Conservation (phyloP, 2,797 vertebrate genomes). For the Anabacerthia variegaticeps region DNA sequence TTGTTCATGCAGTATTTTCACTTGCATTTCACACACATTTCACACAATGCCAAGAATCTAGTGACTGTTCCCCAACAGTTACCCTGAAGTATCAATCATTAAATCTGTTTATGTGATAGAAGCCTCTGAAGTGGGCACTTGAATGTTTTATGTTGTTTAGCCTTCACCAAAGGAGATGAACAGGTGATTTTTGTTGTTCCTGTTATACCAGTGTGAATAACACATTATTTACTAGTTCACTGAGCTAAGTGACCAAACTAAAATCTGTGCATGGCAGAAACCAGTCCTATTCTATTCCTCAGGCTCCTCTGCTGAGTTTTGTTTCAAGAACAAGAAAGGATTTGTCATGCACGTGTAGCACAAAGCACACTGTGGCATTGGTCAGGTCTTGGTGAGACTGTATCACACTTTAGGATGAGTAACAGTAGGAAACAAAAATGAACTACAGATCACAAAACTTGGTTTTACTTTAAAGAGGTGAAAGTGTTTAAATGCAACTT, state of each 20-base stretch:
- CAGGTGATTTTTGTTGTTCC: not conserved
- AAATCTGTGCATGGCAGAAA: not conserved
- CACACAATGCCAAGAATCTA: not conserved
- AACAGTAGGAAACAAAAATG: not conserved
- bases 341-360: not conserved
- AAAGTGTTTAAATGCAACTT: not conserved
- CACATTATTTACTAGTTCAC: not conserved
- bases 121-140: not conserved
- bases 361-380: accelerated
- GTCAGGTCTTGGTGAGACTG: not conserved
- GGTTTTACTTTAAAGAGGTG: not conserved
- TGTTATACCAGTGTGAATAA: not conserved
- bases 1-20: not conserved
- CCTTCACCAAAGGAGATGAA: not conserved
- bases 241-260: not conserved
- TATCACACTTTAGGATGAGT: not conserved
- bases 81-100: not conserved
- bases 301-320: not conserved
- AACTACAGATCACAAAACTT: not conserved
- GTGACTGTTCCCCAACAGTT: not conserved
- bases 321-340: not conserved
- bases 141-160: not conserved
- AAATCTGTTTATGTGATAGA: not conserved
- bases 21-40: not conserved
- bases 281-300: not conserved